A percentile compares a stretch with the other conserved stretches of the same genome.
Evolutionary conservation across 1,140 invertebrate species (phyloP).

Genomic region (Steinernema khuongi): DNA sequence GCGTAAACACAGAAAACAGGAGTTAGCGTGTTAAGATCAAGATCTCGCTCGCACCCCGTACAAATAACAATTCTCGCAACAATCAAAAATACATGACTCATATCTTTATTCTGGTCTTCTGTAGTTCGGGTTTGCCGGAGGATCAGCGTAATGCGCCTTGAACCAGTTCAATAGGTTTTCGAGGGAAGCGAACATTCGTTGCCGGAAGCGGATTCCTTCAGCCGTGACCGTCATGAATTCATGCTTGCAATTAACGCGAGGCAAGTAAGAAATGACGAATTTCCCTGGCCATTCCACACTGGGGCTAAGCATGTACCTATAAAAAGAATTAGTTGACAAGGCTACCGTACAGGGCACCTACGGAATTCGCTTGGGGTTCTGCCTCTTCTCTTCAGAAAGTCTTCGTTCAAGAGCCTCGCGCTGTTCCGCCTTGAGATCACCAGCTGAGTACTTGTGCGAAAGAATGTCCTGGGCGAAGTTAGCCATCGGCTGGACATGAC

Average conservation of each 20-base stretch:
- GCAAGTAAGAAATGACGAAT: conserved; percentile 87
- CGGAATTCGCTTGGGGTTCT: conserved; percentile 93
- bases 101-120: too few relatives aligned
- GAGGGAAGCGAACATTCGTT: conserved; percentile 78
- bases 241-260: conserved; percentile 74
- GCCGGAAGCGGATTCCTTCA: conserved; percentile 83
- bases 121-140: too few relatives aligned
- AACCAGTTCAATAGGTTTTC: conserved; percentile 86
- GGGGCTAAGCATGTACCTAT: too few relatives aligned
- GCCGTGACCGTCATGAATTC: conserved; percentile 85
- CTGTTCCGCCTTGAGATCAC: conserved; percentile 72
- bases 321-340: conserved; percentile 62
- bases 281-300: conserved; percentile 77
- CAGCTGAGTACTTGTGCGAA: conserved; percentile 87
- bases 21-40: too few relatives aligned
- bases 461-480: conserved; percentile 80
- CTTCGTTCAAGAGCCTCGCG: neutral
- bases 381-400: neutral
- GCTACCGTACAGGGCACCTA: conserved; percentile 82
- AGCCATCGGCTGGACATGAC: conserved; percentile 92
- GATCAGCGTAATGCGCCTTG: conserved; percentile 90
- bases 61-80: neutral
- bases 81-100: too few relatives aligned
- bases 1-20: too few relatives aligned
- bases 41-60: too few relatives aligned